Percentiles rank a stretch among this genome's conserved stretches.
These are phyloP conservation scores for Gadopsis marmoratus DNA, from an alignment of 2,797 vertebrate genomes.

Conservation along the genomic window DNA sequence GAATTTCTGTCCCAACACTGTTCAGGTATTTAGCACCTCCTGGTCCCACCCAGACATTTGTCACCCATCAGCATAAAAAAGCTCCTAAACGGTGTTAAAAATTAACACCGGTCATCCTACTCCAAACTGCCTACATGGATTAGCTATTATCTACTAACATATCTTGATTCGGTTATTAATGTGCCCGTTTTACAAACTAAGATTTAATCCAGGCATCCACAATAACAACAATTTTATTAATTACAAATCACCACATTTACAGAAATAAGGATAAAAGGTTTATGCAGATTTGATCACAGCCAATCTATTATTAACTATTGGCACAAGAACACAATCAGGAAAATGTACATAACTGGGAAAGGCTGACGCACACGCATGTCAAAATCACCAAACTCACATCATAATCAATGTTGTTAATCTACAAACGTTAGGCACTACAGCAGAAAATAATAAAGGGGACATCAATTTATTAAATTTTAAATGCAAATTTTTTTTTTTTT, in stretches of 20 bases:
- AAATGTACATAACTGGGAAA: background rate
- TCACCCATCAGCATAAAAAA: slow-evolving; percentile 85
- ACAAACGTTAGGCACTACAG: background rate
- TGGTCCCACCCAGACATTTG: slow-evolving; percentile 71
- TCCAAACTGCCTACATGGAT: slow-evolving; percentile 47
- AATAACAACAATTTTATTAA: background rate
- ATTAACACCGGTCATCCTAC: slow-evolving; percentile 84
- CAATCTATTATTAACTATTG: background rate
- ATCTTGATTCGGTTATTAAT: background rate
- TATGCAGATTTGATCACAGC: background rate
- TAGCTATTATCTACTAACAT: slow-evolving; percentile 58
- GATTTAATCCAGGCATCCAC: background rate
- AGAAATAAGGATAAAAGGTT: background rate
- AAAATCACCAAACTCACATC: background rate
- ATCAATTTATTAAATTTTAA: background rate
- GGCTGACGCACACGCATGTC: background rate
- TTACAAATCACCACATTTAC: background rate
- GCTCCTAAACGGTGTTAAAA: slow-evolving; percentile 82
- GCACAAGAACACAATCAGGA: background rate
- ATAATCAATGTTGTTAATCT: background rate
- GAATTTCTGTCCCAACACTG: slow-evolving; percentile 16
- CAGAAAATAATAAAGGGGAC: background rate
- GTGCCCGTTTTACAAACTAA: background rate
- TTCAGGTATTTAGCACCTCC: slow-evolving; percentile 23
- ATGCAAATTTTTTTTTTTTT: too few species aligned